phyloP scores from a whole-genome alignment of 2,797 vertebrate species.

The Pteropus rufus region DNA sequence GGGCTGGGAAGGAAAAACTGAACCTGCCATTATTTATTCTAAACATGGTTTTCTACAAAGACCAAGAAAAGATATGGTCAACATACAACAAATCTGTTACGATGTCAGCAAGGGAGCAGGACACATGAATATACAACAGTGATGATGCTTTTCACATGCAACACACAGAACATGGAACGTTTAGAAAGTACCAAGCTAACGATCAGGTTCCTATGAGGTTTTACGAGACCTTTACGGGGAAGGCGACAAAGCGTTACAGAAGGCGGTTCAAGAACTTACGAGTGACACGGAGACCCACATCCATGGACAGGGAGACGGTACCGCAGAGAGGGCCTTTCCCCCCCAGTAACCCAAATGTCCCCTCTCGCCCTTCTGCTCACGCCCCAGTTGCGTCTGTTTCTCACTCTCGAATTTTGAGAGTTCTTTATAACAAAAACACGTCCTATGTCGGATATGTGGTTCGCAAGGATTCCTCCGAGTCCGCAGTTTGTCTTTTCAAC shows the following conservation, averaged over 20 bases:
- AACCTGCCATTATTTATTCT: background rate
- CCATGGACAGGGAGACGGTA: background rate
- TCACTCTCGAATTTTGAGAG: background rate
- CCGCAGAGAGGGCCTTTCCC: background rate
- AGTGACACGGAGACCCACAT: too few relatives aligned
- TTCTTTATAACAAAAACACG: background rate
- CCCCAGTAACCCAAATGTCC: background rate
- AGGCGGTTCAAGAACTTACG: background rate
- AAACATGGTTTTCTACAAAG: background rate
- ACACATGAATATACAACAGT: background rate
- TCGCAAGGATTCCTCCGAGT: background rate
- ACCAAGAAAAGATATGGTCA: background rate
- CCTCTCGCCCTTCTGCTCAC: too few relatives aligned
- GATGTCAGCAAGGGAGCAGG: background rate
- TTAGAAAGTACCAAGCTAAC: too few relatives aligned
- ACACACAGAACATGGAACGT: background rate
- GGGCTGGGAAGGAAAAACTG: background rate
- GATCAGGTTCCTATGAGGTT: background rate
- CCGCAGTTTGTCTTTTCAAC: background rate
- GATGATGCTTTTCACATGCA: background rate
- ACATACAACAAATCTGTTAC: background rate
- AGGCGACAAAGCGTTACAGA: background rate
- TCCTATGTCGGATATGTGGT: fast-evolving
- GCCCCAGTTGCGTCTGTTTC: background rate
- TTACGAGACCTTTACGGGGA: background rate